Base-by-base conservation (phyloP, 1,140 invertebrate genomes). In the Gonatopus flavifemur region DNA sequence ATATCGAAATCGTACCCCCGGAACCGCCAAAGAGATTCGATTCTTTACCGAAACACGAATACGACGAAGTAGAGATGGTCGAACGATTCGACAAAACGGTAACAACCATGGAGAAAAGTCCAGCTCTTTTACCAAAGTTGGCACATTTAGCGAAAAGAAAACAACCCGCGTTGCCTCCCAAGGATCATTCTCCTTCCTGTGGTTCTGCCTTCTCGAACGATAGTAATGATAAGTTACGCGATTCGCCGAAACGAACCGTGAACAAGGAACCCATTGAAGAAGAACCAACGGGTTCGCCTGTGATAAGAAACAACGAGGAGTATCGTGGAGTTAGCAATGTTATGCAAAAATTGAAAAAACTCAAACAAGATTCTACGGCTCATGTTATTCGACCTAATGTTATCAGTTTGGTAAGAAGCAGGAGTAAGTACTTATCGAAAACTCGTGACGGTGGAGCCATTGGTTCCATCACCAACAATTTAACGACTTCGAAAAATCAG, bases 21-120 rank as follows among this genome's bases (percentile, higher is more conserved):
- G 58, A 73, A 16, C 80, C 80, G 4, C 81, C 81, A 3, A 72
- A 67, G 22, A 65, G 81, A 41, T 75, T 74, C 30, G 79, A 82
- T 52, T 81, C 80, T 0, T 46, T 76, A 13, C 74, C 74, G 0
- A 74, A 75, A 31, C 66, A 70, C 42, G 71, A 75, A 7, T 74
- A 74, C 36, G 72, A 76, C 36, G 69, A 70, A 13, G 66, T 71
- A 0, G 74, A 75, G 20, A 57, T 64, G 25, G 40, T 66, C 0
- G 67, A 71, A 30, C 37, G 28, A 0, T 38, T 61, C 1, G 66
- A 73, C 5, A 70, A 63, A n/a, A n/a, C n/a, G 19, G n/a, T 6
- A 0, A 12, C 2, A 16, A 3, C 46, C 1, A 10, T 33, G 7
- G 49, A 47, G 0, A 76, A 76, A 24, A 75, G 61, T 47, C 72